Evolutionary conservation across 30 jellyfish, hydroid and myxozoan species (phyloP), one percentile per base, ranked within the genome.

Genomic region (Aurelia aurita): DNA sequence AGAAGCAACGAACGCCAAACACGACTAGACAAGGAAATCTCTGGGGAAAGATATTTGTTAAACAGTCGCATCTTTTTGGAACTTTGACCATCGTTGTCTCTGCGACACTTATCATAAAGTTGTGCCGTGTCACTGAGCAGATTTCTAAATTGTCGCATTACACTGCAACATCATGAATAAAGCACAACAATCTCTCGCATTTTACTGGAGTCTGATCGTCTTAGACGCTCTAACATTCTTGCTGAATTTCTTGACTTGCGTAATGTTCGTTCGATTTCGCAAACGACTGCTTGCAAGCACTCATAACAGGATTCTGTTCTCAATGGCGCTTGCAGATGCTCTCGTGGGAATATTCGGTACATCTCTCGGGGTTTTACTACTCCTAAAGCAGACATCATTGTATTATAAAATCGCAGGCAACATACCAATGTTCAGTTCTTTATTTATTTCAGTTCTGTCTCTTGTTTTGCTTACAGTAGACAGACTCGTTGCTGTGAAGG

Each of bases 361-460:
- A 27, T 26, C 59, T 27, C 54, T 83, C 20, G 93, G 93, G 12
- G 66, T 45, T 58, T 51, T 71, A 25, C 93, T 83, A 43, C 83
- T 68, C 44, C 27, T 43, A 25, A 83, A 83, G 53, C 77, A 74
- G 63, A 43, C 79, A 5, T 9, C 73, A 5, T 3, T 58, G 59
- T 62, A 20, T 35, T 83, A 83, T 47, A 83, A 83, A 26, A 47
- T 83, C 22, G 85, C 85, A 21, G 93, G 93, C 0, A 83, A 83
- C 74, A 83, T 83, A 39, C 93, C 93, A 19, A 74, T 83, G 86
- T 83, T 83, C 76, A 83, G 93, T 63, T 68, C 86, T 23, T 55
- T 70, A 72, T 83, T 83, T 25, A 62, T 75, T 25, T 83, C 93
- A 6, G 83, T 83, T 39, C 39, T 66, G 77, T 75, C 87, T 3